Percentiles rank a stretch among this genome's conserved stretches.
These are phyloP conservation scores for Notothenia rossii DNA, from an alignment of 2,113 vertebrate species.

Conservation along the genomic window DNA sequence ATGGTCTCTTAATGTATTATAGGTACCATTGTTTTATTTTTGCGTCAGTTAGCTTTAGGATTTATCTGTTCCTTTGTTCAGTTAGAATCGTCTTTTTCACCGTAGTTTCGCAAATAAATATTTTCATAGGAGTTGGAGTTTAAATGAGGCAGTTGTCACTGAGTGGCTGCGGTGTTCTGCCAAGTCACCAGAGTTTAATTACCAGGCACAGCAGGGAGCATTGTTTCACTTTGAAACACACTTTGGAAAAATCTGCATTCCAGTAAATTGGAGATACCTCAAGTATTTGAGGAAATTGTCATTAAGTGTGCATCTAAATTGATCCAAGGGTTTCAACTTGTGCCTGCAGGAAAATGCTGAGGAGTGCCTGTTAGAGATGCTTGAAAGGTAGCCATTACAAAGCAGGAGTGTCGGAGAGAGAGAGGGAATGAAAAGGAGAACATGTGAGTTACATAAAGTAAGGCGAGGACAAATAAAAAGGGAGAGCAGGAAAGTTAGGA, in stretches of 20 bases:
- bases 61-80: background rate
- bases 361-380: constrained; percentile 20
- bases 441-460: background rate
- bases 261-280: constrained; percentile 50
- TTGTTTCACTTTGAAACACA: constrained; percentile 55
- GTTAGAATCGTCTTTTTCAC: background rate
- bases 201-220: constrained; percentile 55
- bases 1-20: background rate
- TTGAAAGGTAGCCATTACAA: constrained; percentile 17
- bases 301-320: constrained; percentile 56
- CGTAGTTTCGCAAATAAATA: constrained; percentile 37
- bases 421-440: background rate
- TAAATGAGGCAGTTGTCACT: constrained; percentile 44
- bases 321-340: constrained; percentile 32
- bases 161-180: constrained; percentile 32
- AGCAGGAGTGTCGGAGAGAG: constrained; percentile 5
- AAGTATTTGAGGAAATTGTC: constrained; percentile 58
- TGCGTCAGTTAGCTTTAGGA: background rate
- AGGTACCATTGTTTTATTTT: background rate
- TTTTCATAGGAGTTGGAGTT: constrained; percentile 44
- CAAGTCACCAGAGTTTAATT: constrained; percentile 65
- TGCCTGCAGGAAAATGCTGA: constrained; percentile 19
- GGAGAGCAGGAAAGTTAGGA: constrained; percentile 5
- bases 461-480: background rate
- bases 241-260: constrained; percentile 60